phyloP scores from a whole-genome alignment of 2,113 vertebrate genomes.

The Mustela nigripes region DNA sequence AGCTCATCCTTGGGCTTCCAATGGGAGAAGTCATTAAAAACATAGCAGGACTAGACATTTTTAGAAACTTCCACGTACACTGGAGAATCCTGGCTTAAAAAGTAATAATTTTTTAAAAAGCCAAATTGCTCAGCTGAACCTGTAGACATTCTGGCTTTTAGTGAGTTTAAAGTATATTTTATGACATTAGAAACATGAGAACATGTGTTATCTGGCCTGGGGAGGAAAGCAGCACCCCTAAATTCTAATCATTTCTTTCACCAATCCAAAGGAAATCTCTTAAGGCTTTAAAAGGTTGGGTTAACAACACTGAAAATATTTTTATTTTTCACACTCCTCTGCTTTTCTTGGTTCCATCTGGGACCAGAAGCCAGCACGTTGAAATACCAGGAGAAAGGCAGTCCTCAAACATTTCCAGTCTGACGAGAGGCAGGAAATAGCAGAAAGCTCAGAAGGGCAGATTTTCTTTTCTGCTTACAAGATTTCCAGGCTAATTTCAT shows the following conservation, averaged over 20 bases:
- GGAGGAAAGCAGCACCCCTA: constrained; percentile 61
- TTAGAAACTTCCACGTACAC: constrained; percentile 5
- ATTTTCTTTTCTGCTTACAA: constrained; percentile 53
- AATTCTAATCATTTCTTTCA: constrained; percentile 72
- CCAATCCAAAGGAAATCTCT: constrained; percentile 78
- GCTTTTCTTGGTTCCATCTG: constrained; percentile 83
- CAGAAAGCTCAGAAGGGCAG: constrained; percentile 70
- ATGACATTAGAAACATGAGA: constrained; percentile 55
- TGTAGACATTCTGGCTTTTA: constrained; percentile 49
- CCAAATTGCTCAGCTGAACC: constrained; percentile 26
- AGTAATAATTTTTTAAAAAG: constrained; percentile 48
- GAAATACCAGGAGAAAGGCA: constrained; percentile 80
- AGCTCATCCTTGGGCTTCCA: background rate
- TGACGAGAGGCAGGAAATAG: constrained; percentile 76
- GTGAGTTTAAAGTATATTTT: constrained; percentile 59
- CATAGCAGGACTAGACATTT: background rate
- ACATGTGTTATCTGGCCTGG: constrained; percentile 50
- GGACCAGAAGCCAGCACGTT: constrained; percentile 78
- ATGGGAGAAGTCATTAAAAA: background rate
- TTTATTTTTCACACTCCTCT: constrained; percentile 86
- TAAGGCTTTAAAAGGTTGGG: constrained; percentile 82
- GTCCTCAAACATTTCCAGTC: constrained; percentile 70
- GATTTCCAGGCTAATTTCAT: constrained; percentile 62
- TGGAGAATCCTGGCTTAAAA: background rate
- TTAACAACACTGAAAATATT: constrained; percentile 84